These are phyloP conservation scores for Amphibalanus amphitrite DNA, from an alignment of 1,140 invertebrate species.

Conservation along the genomic window DNA sequence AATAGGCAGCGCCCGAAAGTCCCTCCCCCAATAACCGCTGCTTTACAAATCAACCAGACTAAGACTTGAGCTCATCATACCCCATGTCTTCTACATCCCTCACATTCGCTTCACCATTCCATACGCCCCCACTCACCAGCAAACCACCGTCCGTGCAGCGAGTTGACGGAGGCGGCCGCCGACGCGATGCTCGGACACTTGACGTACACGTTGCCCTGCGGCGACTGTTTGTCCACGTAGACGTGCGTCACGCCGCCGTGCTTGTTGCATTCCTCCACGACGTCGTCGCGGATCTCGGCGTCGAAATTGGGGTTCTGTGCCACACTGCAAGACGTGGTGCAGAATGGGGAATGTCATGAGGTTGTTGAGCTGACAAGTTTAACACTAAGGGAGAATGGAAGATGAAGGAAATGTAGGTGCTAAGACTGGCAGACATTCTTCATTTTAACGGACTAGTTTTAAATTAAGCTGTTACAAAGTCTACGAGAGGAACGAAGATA, in stretches of 20 bases:
- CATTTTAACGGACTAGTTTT: no score
- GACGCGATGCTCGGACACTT: constrained; percentile 94
- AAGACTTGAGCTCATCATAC: background rate
- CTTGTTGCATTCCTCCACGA: constrained; percentile 95
- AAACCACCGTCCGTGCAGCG: constrained; percentile 94
- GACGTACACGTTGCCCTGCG: constrained; percentile 95
- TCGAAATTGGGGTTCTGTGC: constrained; percentile 40
- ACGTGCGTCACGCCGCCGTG: constrained; percentile 94
- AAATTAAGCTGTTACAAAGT: no score
- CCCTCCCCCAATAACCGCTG: no score
- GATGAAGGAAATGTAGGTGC: no score
- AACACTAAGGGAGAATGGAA: no score
- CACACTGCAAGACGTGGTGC: background rate
- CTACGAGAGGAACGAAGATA: no score
- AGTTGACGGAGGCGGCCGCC: constrained; percentile 87
- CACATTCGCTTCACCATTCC: background rate
- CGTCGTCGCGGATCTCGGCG: constrained; percentile 89
- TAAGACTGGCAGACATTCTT: no score
- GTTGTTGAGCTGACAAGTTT: no score
- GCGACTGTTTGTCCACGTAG: constrained; percentile 87
- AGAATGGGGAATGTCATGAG: no score
- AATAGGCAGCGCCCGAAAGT: no score
- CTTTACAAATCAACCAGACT: no score
- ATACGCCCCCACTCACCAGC: constrained; percentile 39
- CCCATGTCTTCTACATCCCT: background rate